Base-by-base conservation (phyloP, 2,797 vertebrate genomes). In the Macropus fuliginosus region DNA sequence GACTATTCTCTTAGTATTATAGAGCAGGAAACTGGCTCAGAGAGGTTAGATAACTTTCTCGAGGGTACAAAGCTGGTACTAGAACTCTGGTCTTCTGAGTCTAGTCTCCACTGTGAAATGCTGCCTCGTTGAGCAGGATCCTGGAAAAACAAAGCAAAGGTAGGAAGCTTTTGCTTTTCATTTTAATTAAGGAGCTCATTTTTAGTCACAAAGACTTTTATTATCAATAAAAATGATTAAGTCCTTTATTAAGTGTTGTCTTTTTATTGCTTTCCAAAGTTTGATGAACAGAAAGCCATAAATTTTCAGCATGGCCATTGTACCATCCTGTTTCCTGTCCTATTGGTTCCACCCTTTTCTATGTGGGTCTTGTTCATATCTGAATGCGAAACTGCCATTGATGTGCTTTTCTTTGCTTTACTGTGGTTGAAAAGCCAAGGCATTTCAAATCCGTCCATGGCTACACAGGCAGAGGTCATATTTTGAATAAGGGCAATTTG, bases 121-220 rank as follows among this genome's bases (percentile, higher is more conserved):
- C 18, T 74, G n/a, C 11, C n/a, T 46, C 21, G 46, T 46, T 27
- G 12, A 81, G 18, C 74, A 81, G 74, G 18, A 46, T 0, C 74
- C 40, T 81, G 74, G 12, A 94, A 97, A 95, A 92, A 52, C 52
- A 94, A 95, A 94, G 57, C 56, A 95, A 97, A 97, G 56, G 40
- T 13, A 90, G 91, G 93, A 94, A 96, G 16, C 28, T 93, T 97
- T 96, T 94, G 46, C 91, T 94, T 74, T n/a, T 81, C n/a, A 81
- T 46, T 81, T 81, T 46, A 81, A 81, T 81, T 24, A 81, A 81
- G 18, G n/a, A 81, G 74, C 24, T 81, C 40, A 40, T 81, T 81
- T 81, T 81, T 92, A 94, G 55, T 96, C 55, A 87, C 55, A 52
- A 93, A 56, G 94, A 28, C 55, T 94, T 18, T 55, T 54, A 95